Evolutionary conservation across 2,113 vertebrate species (phyloP).

Genomic region (Plotosus lineatus): DNA sequence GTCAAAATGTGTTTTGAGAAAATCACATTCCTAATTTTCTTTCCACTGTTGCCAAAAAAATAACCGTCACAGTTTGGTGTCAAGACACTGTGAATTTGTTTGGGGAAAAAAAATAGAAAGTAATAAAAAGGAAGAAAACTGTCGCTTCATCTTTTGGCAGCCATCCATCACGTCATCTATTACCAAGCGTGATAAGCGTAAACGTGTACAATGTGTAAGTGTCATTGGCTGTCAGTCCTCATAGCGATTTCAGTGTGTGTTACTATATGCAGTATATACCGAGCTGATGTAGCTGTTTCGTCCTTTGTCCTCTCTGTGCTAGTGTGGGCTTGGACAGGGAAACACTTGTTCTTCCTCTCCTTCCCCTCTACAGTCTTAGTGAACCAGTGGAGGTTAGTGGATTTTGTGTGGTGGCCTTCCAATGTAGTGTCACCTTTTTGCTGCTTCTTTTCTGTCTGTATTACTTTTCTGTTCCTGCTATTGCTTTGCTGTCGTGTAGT

Average conservation of each 20-base stretch:
- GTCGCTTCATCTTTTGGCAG: slow-evolving; percentile 89
- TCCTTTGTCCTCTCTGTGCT: slow-evolving; percentile 99
- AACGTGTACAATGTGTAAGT: slow-evolving; percentile 95
- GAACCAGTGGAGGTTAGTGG: slow-evolving; percentile 98
- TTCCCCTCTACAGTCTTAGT: slow-evolving; percentile 97
- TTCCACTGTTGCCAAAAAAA: slow-evolving; percentile 90
- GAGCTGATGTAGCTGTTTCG: slow-evolving; percentile 98
- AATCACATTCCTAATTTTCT: slow-evolving; percentile 71
- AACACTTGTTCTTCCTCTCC: slow-evolving; percentile 63
- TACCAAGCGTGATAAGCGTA: slow-evolving; percentile 94
- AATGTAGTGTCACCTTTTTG: slow-evolving; percentile 90
- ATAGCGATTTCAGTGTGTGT: slow-evolving; percentile 98
- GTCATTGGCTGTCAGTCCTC: slow-evolving; percentile 98
- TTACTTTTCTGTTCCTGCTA: slow-evolving; percentile 81
- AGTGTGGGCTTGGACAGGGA: slow-evolving; percentile 79
- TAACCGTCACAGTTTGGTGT: slow-evolving; percentile 85
- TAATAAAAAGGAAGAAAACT: slow-evolving; percentile 81
- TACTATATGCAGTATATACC: slow-evolving; percentile 99
- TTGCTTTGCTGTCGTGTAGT: slow-evolving; percentile 99
- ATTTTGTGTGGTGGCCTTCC: slow-evolving; percentile 98
- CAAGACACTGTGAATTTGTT: slow-evolving; percentile 84
- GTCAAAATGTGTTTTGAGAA: slow-evolving; percentile 74
- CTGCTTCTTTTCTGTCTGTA: slow-evolving; percentile 90
- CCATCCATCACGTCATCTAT: slow-evolving; percentile 91
- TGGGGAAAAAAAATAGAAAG: slow-evolving; percentile 61